Percentiles rank a stretch among this genome's conserved stretches.
phyloP scores from a whole-genome alignment of 2,113 vertebrate genomes.

The Capra hircus region DNA sequence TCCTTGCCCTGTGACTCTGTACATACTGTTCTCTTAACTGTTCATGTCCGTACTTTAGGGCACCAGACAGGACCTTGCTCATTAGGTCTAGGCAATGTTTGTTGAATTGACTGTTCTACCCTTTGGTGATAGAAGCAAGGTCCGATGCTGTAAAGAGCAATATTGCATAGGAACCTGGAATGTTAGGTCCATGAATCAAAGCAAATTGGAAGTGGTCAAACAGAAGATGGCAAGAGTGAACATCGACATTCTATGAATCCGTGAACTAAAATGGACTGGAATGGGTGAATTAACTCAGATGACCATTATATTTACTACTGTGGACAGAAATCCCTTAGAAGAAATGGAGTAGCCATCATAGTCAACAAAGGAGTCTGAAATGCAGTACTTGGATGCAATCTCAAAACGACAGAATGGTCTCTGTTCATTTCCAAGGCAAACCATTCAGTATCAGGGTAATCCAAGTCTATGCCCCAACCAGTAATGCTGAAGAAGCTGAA shows the following conservation, averaged over 20 bases:
- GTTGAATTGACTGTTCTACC: not conserved
- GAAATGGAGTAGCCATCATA: not conserved
- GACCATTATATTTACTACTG: not conserved
- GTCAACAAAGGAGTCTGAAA: not conserved
- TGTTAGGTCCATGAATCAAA: not conserved
- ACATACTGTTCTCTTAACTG: not conserved
- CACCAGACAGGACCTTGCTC: not conserved
- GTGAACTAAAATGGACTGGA: not conserved
- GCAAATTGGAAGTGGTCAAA: not conserved
- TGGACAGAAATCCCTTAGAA: not conserved
- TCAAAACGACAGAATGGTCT: fast-evolving
- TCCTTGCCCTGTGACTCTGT: not conserved
- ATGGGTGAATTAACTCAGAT: not conserved
- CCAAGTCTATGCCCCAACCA: not conserved
- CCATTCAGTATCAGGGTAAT: not conserved
- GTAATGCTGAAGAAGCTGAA: not conserved
- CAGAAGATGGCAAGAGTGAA: not conserved
- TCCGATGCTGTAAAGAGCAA: not conserved
- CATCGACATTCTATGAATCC: not conserved
- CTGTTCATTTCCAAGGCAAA: not conserved
- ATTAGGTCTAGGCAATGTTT: not conserved
- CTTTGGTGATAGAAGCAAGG: not conserved
- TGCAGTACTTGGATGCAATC: not conserved
- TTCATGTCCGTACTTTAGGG: not conserved
- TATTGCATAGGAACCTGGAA: not conserved